Conservation (phyloP, 2,888 invertebrate species). For the Sisyra terminalis region DNA sequence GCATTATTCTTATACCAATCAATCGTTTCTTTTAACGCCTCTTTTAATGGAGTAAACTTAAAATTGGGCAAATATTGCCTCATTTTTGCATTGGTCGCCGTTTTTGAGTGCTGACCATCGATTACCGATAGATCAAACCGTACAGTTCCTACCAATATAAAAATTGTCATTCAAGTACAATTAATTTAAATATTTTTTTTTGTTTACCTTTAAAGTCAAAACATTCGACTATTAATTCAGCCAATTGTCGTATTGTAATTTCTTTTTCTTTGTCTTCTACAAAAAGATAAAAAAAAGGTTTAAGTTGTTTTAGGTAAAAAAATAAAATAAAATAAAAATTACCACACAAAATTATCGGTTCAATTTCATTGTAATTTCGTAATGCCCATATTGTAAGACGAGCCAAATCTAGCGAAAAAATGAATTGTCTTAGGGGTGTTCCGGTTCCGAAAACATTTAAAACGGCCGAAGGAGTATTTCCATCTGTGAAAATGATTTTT, state of each 20-base stretch:
- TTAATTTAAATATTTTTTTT: no score
- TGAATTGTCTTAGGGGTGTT: slow-evolving; percentile 87
- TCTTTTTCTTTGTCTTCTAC: no score
- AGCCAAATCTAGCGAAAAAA: slow-evolving; percentile 89
- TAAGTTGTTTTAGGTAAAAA: no score
- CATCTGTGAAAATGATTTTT: no score
- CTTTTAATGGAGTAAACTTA: slow-evolving; percentile 74
- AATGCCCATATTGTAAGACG: slow-evolving; percentile 83
- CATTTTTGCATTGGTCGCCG: slow-evolving; percentile 88
- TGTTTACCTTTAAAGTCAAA: no score
- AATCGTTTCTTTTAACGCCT: slow-evolving; percentile 71
- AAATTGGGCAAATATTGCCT: slow-evolving; percentile 64
- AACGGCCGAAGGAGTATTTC: slow-evolving; percentile 29
- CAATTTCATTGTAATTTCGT: slow-evolving; percentile 68
- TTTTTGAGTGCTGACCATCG: slow-evolving; percentile 97
- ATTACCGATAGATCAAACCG: slow-evolving; percentile 72
- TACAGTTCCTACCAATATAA: slow-evolving; percentile 54
- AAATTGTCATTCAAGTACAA: background rate
- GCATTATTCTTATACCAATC: slow-evolving; percentile 77
- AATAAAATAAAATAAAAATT: no score
- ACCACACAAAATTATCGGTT: slow-evolving; percentile 93
- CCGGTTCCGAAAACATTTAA: slow-evolving; percentile 87
- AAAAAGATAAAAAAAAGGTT: no score
- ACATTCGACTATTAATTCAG: no score
- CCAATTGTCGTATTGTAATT: no score